Evolutionary conservation across 2,888 invertebrate genomes (phyloP), one percentile per base, ranked within the genome.

Genomic region (Drosophila siamana): DNA sequence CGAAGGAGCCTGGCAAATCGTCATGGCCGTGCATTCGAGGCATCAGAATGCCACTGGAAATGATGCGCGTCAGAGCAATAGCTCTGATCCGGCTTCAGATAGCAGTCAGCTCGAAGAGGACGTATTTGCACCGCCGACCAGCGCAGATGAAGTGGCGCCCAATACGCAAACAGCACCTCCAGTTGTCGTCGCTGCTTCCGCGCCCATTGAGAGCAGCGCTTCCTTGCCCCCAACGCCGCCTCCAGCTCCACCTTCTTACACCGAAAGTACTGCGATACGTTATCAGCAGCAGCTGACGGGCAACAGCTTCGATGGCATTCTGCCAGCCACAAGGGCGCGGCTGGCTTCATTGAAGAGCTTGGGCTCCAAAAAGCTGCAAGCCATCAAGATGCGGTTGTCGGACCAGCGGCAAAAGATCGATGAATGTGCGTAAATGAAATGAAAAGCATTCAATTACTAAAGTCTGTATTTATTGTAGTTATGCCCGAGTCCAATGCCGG

Each of bases 311-410:
- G 86, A 88, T 64, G 85, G 91, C 13, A 83, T 92, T 26, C 67
- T 92, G 68, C 92, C 92, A 8, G 90, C 92, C 7, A 92, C 92
- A 0, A 90, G 94, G 57, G 94, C 95, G 1, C 93, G 95, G 46
- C 91, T 95, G 1, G 94, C 94, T 74, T 95, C 94, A 65, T 92
- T 95, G 4, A 95, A 95, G 85, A 95, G 95, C 79, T 91, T 95
- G 66, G 95, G 95, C n/a, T 94, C 95, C 0, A 95, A 95, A 78
- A 95, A 95, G 88, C 91, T 95, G 41, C 94, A 94, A 22, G 94
- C 93, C 41, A 92, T 95, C n/a, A 94, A 94, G 83, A 94, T 94
- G 90, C 94, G 94, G 69, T 90, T 95, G 30, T 93, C 94, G 1
- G 92, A 92, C 71, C 90, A 91, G 70, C 90, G 91, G 11, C 91